Evolutionary conservation across 2,888 invertebrate species (phyloP).

Genomic region (Ochropleura plecta): DNA sequence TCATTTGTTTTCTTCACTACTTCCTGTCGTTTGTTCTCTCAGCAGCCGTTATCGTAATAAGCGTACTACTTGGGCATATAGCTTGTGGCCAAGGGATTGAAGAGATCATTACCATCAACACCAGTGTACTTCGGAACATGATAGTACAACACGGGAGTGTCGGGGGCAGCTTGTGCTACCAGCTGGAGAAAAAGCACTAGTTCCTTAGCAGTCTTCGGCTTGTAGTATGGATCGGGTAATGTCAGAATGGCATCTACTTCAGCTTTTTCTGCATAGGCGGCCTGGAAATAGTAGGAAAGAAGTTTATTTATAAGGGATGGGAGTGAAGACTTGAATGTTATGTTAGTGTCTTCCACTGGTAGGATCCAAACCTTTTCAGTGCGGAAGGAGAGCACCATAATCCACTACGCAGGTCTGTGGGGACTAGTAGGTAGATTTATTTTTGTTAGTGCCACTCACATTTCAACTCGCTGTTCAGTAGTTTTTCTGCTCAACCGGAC

Average conservation of each 20-base stretch:
- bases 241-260: conserved; percentile 92
- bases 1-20: background rate
- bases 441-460: too few species aligned
- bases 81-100: background rate
- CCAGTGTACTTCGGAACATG: conserved; percentile 90
- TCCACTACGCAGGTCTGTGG: background rate
- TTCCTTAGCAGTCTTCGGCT: conserved; percentile 89
- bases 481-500: too few species aligned
- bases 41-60: background rate
- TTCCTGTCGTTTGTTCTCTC: too few species aligned
- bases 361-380: background rate
- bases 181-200: conserved; percentile 91
- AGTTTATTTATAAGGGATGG: background rate
- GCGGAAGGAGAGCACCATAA: background rate
- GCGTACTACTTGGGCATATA: background rate
- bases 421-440: background rate
- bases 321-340: background rate
- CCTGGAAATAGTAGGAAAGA: conserved; percentile 42
- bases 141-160: conserved; percentile 93
- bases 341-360: background rate
- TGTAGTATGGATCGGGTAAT: conserved; percentile 93
- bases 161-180: conserved; percentile 92
- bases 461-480: too few species aligned
- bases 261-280: conserved; percentile 86
- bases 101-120: conserved; percentile 32